Base-by-base conservation (phyloP, 1,140 invertebrate genomes). In the Bombus picipes region DNA sequence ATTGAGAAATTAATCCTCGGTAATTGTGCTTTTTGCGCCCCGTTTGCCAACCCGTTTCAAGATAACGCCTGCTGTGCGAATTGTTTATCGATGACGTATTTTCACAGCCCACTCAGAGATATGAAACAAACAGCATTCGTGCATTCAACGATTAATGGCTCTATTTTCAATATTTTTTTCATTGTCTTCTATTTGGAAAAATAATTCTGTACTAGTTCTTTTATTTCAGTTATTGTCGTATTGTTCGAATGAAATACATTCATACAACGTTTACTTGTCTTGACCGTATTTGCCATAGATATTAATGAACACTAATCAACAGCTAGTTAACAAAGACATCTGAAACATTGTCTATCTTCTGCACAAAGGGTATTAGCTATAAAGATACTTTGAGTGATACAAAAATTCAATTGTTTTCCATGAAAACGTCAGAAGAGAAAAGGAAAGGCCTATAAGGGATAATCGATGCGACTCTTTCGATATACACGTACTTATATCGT, bases 1-100 rank as follows among this genome's bases (percentile, higher is more conserved):
- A 90, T 90, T 83, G 87, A 90, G 87, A 89, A 89, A 90, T 89
- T 90, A 90, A 90, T 90, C 87, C 85, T 66, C 82, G 89, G 86
- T 90, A 90, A 90, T 90, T 88, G 84, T 83, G 68, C 81, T 75
- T 81, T 84, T n/a, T 37, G 39, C 72, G 25, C 57, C 18, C 62
- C 15, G 75, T 53, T 77, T 77, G 37, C 75, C 75, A 77, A 41
- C 57, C 75, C 53, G 57, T 77, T 73, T 77, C 75, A 28, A 77
- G 57, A 39, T 65, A 77, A 77, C 34, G 25, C 32, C 32, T 12
- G 34, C 18, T 39, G 28, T 2, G 22, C 25, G 41, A 41, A 73
- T 73, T 73, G 62, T 28, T 13, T 28, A 68, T 62, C 53, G 53
- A 47, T 47, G 43, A 15, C 43, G 73, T 34, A 47, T 34, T 25